Evolutionary conservation across 2,797 vertebrate genomes (phyloP), one percentile per base, ranked within the genome.

Genomic region (Phataginus tricuspis): DNA sequence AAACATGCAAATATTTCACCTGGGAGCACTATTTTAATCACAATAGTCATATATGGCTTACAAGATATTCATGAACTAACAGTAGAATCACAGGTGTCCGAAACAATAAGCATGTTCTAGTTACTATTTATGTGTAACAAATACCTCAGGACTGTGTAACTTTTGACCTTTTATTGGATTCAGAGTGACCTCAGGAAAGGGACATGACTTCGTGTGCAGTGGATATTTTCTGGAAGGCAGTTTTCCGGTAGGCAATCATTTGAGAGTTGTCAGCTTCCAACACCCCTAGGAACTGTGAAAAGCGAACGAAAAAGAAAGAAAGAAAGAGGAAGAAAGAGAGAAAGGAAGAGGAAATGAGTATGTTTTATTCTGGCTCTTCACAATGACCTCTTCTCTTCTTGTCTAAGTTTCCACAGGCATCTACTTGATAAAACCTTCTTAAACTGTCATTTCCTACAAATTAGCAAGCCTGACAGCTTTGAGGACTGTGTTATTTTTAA

Each of bases 401-500:
- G 10, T 64, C 37, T 39, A 69, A 89, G 5, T 89, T 78, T 45
- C 51, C 25, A n/a, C 23, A 59, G 15, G 13, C 25, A 66, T 34
- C 51, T 53, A 64, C 6, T 66, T 77, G 53, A 59, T 14, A 93
- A 37, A 86, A 57, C 3, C 27, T 75, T 83, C 51, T 64, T 34
- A 90, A 82, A 75, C 9, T 0, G 7, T 68, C 34, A 5, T 85
- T 91, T 85, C 25, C 23, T 8, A 27, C 10, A 18, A 39, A 66
- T 90, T 66, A 77, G 29, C 34, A 19, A 49, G 8, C 4, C 21
- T 77, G 34, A 39, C 12, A 45, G 27, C 37, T 69, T 77, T 72
- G 82, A 71, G 25, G n/a, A 90, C 45, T 53, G 25, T 79, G 77
- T 53, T 84, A 88, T 77, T 96, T 94, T 90, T 34, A 64, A 66